Conservation (phyloP, 2,888 invertebrate genomes). For the Neocrepidodera transversa region DNA sequence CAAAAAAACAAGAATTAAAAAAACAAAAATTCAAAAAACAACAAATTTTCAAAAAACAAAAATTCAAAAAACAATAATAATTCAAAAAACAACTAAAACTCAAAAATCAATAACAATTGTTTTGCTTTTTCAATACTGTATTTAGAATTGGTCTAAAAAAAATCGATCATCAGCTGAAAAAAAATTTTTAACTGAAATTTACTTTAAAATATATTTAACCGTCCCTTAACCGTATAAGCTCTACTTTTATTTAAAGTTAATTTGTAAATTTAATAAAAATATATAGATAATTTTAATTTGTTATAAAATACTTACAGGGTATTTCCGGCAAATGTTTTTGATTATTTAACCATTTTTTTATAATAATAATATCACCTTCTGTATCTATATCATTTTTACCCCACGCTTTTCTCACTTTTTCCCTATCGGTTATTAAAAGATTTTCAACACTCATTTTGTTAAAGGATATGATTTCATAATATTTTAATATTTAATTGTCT, state of each 20-base stretch:
- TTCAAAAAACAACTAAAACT: too few relatives aligned
- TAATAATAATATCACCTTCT: not conserved
- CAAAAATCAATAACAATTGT: too few relatives aligned
- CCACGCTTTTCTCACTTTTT: not conserved
- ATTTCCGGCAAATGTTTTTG: not conserved
- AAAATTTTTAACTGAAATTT: not conserved
- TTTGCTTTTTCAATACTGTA: constrained; percentile 38
- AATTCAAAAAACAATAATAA: too few relatives aligned
- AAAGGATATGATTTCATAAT: too few relatives aligned
- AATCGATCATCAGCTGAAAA: constrained; percentile 13
- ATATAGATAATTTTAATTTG: not conserved
- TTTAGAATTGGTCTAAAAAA: constrained; percentile 20
- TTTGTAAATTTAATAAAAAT: not conserved
- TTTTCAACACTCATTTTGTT: not conserved
- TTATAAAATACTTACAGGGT: not conserved
- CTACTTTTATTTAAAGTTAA: too few relatives aligned
- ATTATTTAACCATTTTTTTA: not conserved
- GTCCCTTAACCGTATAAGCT: not conserved
- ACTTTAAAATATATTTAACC: not conserved
- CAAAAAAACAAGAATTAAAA: too few relatives aligned
- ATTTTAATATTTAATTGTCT: too few relatives aligned
- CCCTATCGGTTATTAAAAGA: not conserved
- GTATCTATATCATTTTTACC: not conserved
- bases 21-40: too few relatives aligned
- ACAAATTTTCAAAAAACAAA: too few relatives aligned